phyloP scores from a whole-genome alignment of 2,797 vertebrate species.

The Cirrhinus molitorella region DNA sequence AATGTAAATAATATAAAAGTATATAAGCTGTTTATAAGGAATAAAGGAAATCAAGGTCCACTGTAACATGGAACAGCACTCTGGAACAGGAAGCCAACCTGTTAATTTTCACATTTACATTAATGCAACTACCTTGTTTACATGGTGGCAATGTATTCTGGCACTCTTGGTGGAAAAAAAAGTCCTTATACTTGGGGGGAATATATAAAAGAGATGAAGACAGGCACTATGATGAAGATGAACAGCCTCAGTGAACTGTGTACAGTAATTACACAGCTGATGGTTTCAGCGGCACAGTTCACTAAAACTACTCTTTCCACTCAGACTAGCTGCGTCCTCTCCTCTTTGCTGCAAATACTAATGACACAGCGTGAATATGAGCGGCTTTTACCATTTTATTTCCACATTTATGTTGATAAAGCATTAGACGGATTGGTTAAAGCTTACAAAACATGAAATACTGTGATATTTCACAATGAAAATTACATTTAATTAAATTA shows the following conservation, averaged over 20 bases:
- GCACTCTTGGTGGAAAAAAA: background rate
- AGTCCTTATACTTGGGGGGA: background rate
- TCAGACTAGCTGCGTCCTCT: background rate
- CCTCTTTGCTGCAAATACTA: constrained; percentile 9
- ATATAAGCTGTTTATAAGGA: too few relatives aligned
- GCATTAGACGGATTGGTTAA: background rate
- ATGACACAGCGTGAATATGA: background rate
- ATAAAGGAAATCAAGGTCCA: background rate
- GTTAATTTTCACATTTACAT: background rate
- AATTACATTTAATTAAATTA: too few relatives aligned
- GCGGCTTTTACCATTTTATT: background rate
- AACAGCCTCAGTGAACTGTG: constrained; percentile 26
- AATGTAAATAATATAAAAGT: too few relatives aligned
- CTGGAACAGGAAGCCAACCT: background rate
- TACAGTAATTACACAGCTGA: constrained; percentile 49
- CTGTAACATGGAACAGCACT: background rate
- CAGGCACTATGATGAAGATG: constrained; percentile 9
- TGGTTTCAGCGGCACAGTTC: constrained; percentile 31
- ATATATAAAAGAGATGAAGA: constrained; percentile 11
- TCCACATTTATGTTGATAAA: background rate
- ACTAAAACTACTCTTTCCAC: constrained; percentile 5
- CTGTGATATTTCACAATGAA: too few relatives aligned
- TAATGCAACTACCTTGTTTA: constrained; percentile 3
- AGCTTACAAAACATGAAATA: background rate
- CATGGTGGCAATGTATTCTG: background rate